Conservation (phyloP, 2,888 invertebrate genomes). For the Lepidocyrtoides sp. region DNA sequence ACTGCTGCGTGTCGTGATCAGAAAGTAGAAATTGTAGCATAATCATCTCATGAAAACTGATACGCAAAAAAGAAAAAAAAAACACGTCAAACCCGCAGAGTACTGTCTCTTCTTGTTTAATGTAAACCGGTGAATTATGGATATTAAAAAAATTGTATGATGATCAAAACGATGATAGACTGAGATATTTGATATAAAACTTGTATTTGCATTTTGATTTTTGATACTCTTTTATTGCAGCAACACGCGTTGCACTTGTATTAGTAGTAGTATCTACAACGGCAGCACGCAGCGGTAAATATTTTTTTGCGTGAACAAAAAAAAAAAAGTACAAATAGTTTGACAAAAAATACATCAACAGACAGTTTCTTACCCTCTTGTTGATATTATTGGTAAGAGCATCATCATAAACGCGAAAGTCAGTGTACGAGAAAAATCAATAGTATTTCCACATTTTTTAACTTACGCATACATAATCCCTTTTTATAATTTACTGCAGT, state of each 20-base stretch:
- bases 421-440: constrained; percentile 10
- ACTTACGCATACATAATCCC: neutral
- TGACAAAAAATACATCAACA: neutral
- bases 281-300: neutral
- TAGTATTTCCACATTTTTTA: constrained; percentile 4
- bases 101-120: constrained; percentile 1
- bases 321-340: neutral
- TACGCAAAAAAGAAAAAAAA: neutral
- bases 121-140: constrained; percentile 38
- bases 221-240: neutral
- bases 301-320: neutral
- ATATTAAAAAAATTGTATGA: constrained; percentile 41
- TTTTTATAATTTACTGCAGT: too few species aligned
- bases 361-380: constrained; percentile 10
- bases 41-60: neutral
- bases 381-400: too few species aligned
- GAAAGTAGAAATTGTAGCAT: constrained; percentile 23
- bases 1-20: constrained; percentile 19
- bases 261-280: too few species aligned
- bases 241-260: neutral
- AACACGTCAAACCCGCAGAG: neutral
- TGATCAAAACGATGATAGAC: neutral
- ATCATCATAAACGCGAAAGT: too few species aligned
- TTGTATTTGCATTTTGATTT: neutral
- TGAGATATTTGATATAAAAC: constrained; percentile 34